Evolutionary conservation across 23 tunicate genomes (phyloP), one percentile per base, ranked within the genome.

Genomic region (Trididemnum nubilum): DNA sequence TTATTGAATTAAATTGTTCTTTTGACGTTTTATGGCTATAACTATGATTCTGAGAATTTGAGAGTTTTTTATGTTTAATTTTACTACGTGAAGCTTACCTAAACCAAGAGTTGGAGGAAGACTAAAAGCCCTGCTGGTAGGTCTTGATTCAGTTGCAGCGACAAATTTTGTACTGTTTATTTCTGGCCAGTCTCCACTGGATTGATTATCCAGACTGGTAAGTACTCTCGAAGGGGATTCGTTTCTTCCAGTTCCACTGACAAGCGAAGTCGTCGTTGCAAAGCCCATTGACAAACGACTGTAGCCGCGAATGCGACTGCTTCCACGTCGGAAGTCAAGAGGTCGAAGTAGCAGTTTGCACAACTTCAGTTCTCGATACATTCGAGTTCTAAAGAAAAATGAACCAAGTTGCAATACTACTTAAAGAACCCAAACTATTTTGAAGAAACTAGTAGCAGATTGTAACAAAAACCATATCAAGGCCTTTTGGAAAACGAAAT

Each of bases 221-320:
- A 77, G 50, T 0, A 72, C 84, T 51, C 84, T 40, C 1, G 84
- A 79, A 3, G 84, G 77, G 0, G 89, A 85, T 29, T 85, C 97
- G 73, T 54, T 82, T 37, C 87, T 72, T 34, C 81, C 87, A 19
- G 76, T 65, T 36, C 78, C 77, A 49, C 90, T 79, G 74, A 73
- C 64, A 5, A 70, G 4, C 18, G 85, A 71, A 19, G 97, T 83
- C n/a, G 97, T 91, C 25, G 97, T 91, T 15, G 87, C 86, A 58
- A 36, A 80, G 51, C 88, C 94, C 82, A 89, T 84, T 31, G 97
- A 91, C 34, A 91, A 64, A 0, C 97, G 89, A 71, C 97, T 91
- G 90, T 91, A 91, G 5, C 97, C 97, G 18, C 97, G 78, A 51
- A 91, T 91, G 70, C 97, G 86, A 65, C 97, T 91, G 87, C 97